A percentile compares a stretch with the other conserved stretches of the same genome.
Conservation (phyloP, 2,113 vertebrate genomes). For the Hipposideros armiger region DNA sequence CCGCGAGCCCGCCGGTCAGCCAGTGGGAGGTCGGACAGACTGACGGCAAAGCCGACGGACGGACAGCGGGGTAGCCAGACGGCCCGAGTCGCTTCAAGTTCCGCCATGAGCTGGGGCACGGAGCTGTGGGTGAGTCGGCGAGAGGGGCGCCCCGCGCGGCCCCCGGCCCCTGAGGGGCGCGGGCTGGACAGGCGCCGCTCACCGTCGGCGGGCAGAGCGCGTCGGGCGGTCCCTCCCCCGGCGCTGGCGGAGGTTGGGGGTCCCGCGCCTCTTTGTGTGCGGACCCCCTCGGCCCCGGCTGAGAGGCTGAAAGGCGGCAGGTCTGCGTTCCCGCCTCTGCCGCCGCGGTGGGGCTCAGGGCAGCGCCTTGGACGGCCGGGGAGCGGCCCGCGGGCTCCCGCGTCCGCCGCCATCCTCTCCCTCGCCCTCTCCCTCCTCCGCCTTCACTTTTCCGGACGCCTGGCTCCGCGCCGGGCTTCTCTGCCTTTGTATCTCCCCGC, state of each 20-base stretch:
- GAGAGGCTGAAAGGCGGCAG: background rate
- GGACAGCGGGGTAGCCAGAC: constrained; percentile 18
- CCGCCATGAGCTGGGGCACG: constrained; percentile 90
- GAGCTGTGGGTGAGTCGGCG: constrained; percentile 89
- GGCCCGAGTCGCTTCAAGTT: constrained; percentile 63
- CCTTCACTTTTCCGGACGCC: constrained; percentile 51
- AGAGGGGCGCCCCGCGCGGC: background rate
- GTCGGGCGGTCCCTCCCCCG: background rate
- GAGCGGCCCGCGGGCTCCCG: background rate
- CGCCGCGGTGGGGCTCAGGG: background rate
- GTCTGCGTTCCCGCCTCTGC: background rate
- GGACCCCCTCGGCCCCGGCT: background rate
- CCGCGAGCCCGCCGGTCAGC: background rate
- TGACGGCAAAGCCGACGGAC: constrained; percentile 26
- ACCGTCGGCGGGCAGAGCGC: background rate
- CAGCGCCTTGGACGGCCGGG: background rate
- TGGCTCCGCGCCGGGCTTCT: constrained; percentile 22
- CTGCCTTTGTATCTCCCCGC: constrained; percentile 62
- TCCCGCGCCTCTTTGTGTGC: constrained; percentile 82
- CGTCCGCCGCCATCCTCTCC: background rate
- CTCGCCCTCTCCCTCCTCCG: background rate
- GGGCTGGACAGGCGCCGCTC: background rate
- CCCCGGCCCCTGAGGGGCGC: background rate
- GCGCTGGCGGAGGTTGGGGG: background rate
- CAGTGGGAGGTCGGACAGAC: background rate